Base-by-base conservation (phyloP, 1,140 invertebrate genomes). In the Aphidius gifuensis region DNA sequence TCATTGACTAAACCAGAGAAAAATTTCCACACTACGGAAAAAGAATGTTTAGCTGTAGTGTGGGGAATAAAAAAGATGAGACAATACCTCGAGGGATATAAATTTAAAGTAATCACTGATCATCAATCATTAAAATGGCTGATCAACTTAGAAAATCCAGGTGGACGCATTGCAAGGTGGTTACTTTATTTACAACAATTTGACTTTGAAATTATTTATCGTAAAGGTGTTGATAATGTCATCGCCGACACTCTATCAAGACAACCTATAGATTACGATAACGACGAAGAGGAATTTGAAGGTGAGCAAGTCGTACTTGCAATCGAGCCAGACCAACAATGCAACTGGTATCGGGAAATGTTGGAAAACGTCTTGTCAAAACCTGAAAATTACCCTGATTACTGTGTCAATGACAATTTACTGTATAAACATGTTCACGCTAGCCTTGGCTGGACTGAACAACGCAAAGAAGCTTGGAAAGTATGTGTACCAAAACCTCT, bases 51-150 rank as follows among this genome's bases (percentile, higher is more conserved):
- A 5, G 49, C 21, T 0, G 49, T 61, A 8, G 43, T 61, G 2
- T 61, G 50, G 51, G 40, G 38, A 4, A 21, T 61, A 5, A 61
- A 61, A 21, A 54, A 61, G 9, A 43, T 61, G 39, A 21, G 51
- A 44, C 9, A 43, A 5, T 61, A 55, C 11, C 9, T 61, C 0
- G 50, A 61, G 40, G 51, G 59, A 2, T 32, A 53, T 9, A 2
- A 6, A 2, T 61, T 61, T 39, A 40, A 23, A 1, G 51, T 54
- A 5, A 8, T 53, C 8, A 61, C 59, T 7, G 59, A 61, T 16
- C 59, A 61, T 9, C 39, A 50, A 11, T 50, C 59, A 4, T 11
- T 61, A 0, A 44, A 53, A 3, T 61, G 50, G 50, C 11, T 54
- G 3, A 16, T 6, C 9, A 44, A 6, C 2, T 16, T 54, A 0